Evolutionary conservation across 2,113 vertebrate genomes (phyloP).

Genomic region (Chrysochloris asiatica): DNA sequence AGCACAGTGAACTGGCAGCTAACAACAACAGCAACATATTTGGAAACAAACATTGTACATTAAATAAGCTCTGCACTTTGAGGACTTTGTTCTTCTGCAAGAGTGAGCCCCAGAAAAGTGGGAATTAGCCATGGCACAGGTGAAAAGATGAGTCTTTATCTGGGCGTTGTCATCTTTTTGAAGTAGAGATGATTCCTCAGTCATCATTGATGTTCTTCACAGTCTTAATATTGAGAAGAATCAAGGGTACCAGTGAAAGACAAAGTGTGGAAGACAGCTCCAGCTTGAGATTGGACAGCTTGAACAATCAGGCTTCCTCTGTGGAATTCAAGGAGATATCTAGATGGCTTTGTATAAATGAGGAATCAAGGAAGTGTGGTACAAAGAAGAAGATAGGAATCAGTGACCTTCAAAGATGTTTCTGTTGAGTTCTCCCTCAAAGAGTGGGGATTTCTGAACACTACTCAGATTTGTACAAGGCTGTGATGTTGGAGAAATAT

Average conservation of each 20-base stretch:
- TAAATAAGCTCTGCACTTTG: background rate
- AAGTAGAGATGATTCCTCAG: background rate
- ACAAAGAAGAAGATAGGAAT: background rate
- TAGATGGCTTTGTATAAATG: background rate
- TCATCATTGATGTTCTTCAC: background rate
- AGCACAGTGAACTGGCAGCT: background rate
- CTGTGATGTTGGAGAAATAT: no score
- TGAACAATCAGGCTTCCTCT: background rate
- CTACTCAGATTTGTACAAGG: no score
- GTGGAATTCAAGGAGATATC: background rate
- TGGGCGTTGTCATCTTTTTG: background rate
- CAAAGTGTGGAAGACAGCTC: background rate
- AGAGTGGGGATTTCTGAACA: no score
- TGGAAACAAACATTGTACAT: background rate
- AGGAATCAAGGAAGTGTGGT: background rate
- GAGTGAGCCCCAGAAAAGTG: background rate
- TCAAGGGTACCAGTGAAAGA: background rate
- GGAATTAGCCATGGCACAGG: background rate
- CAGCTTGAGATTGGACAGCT: background rate
- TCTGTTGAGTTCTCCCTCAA: no score
- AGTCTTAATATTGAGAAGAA: background rate
- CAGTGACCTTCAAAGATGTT: no score
- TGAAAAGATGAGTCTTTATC: background rate
- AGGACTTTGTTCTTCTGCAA: background rate
- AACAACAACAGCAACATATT: background rate